phyloP scores from a whole-genome alignment of 23 tunicate species.

The Pegea sp. region DNA sequence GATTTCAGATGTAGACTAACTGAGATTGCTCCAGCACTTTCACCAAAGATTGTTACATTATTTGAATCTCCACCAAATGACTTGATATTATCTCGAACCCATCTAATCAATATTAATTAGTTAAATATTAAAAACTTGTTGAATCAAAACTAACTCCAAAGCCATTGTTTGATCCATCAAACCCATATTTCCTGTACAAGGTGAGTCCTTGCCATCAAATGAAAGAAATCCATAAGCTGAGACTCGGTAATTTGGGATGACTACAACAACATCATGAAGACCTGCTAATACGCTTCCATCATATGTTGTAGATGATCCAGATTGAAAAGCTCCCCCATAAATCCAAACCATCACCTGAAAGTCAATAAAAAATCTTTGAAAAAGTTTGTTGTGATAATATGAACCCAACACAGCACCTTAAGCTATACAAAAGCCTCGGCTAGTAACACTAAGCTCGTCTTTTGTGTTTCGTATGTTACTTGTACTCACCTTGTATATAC shows the following conservation, averaged over 20 bases:
- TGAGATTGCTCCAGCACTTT: slow-evolving; percentile 10
- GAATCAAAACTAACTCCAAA: slow-evolving; percentile 1
- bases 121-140: no score
- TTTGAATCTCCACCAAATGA: no score
- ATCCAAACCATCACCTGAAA: slow-evolving; percentile 15
- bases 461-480: no score
- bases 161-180: slow-evolving; percentile 9
- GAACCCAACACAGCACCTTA: no score
- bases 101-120: slow-evolving; percentile 1
- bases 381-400: no score
- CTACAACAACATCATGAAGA: slow-evolving; percentile 11
- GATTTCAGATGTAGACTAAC: slow-evolving; percentile 4
- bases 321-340: slow-evolving; percentile 16
- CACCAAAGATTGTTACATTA: slow-evolving; percentile 10
- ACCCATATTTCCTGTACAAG: slow-evolving; percentile 10
- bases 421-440: no score
- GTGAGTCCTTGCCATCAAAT: slow-evolving; percentile 1
- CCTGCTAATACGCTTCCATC: slow-evolving; percentile 4
- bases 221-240: slow-evolving; percentile 3
- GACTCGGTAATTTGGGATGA: slow-evolving; percentile 14
- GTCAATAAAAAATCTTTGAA: no score
- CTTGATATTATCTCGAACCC: slow-evolving; percentile 9
- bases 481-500: no score
- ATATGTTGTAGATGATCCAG: not conserved
- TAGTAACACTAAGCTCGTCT: no score